Conservation (phyloP, 1,140 invertebrate species). For the Ips nitidus region DNA sequence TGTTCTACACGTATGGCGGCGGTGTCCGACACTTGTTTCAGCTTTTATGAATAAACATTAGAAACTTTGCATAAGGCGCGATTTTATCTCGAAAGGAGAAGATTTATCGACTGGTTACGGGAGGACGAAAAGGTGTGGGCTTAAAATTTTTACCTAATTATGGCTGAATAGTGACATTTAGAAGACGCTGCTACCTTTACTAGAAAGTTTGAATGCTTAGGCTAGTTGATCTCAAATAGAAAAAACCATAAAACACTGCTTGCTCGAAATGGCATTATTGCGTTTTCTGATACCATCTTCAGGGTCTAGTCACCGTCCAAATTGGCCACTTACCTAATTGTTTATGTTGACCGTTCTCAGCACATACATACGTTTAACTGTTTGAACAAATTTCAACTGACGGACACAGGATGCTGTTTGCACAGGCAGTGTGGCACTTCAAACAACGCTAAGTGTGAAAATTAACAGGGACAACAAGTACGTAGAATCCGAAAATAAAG, state of each 20-base stretch:
- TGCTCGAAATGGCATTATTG: too few species aligned
- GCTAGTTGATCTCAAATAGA: background rate
- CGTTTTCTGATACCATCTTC: too few species aligned
- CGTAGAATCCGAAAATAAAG: constrained; percentile 40
- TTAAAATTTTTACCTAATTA: constrained; percentile 6
- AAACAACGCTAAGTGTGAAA: constrained; percentile 45
- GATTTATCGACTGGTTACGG: constrained; percentile 13
- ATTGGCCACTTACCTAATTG: constrained; percentile 38
- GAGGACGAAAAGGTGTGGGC: constrained; percentile 8
- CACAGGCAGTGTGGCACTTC: constrained; percentile 41
- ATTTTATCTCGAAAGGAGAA: constrained; percentile 13
- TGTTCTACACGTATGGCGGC: constrained; percentile 26
- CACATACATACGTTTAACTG: constrained; percentile 26
- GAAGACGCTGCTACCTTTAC: background rate
- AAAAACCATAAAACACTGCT: background rate
- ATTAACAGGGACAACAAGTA: constrained; percentile 44
- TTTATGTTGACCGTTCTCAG: constrained; percentile 35
- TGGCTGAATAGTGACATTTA: background rate
- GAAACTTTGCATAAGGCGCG: constrained; percentile 23
- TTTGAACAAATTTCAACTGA: constrained; percentile 39
- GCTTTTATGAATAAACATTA: constrained; percentile 27
- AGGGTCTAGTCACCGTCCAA: constrained; percentile 13
- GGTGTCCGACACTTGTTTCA: constrained; percentile 23
- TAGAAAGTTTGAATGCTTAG: too few species aligned
- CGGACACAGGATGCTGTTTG: constrained; percentile 37